Base-by-base conservation (phyloP, 1,140 invertebrate species). In the Drosophila baimaii region DNA sequence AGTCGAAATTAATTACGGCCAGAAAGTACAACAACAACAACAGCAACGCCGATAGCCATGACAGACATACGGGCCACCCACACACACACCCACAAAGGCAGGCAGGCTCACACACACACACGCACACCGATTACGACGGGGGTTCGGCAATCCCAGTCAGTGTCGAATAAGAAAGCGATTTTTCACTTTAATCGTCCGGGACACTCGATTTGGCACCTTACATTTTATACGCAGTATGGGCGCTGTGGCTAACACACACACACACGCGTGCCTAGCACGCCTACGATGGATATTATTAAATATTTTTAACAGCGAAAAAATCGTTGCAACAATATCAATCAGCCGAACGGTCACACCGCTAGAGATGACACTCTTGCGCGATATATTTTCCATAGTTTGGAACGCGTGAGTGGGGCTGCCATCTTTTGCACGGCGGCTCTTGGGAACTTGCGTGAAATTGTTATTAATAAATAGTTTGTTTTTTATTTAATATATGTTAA, bases 301-400 rank as follows among this genome's bases (percentile, higher is more conserved):
- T 64, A 55, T 39, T 72, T 71, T 65, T 76, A 66, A 79, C 58
- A 76, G 51, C 76, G 80, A 83, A 83, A 54, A 82, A 83, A 83
- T 84, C 77, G 76, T 83, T 83, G 81, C 71, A 79, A 83, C 61
- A 81, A 78, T 81, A 81, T 81, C 51, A 81, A 83, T 83, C 81
- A 78, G 41, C 41, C 47, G 15, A 59, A 82, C 68, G 79, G 79
- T 77, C 79, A 73, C 79, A 81, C 74, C 44, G 44, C 44, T 47
- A 49, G 47, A 19, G 47, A 31, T 19, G 47, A 51, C 47, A 51
- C 1, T 31, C 12, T 19, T 19, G 12, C 17, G 10, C 6, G 47
- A 51, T 31, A 31, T 1, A 31, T 31, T 31, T 51, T 19, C 6
- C 7, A 31, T 51, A 31, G 17, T 7, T 25, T n/a, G 23, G 44